A percentile compares a stretch with the other conserved stretches of the same genome.
Conservation (phyloP, 64 coral and sea anemone species). For the Montipora foliosa region DNA sequence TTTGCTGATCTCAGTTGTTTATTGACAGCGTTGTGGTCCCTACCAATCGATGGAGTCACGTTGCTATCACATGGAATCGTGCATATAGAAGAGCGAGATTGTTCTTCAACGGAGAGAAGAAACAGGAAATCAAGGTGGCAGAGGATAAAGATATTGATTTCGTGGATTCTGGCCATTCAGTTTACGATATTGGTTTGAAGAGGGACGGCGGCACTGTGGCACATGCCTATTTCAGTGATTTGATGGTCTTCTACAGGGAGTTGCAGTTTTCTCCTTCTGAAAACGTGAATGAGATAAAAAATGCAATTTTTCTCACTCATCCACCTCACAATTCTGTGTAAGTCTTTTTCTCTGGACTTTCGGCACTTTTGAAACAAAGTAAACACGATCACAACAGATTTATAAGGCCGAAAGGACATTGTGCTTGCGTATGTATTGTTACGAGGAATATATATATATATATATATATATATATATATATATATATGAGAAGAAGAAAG, state of each 20-base stretch:
- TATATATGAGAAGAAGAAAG: no score
- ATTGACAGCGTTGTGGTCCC: not conserved
- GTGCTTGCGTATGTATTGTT: no score
- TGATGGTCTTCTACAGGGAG: not conserved
- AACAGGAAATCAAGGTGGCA: not conserved
- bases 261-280: not conserved
- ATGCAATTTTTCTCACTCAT: not conserved
- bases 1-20: not conserved
- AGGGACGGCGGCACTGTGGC: not conserved
- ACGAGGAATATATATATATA: no score
- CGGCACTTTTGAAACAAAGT: no score
- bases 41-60: not conserved
- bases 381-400: no score
- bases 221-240: not conserved
- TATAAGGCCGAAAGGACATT: no score
- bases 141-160: not conserved
- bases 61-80: constrained; percentile 3
- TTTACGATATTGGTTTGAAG: constrained; percentile 25
- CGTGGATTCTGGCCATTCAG: constrained; percentile 1
- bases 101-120: not conserved
- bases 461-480: no score
- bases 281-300: not conserved
- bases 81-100: not conserved
- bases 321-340: not conserved
- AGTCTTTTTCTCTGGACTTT: not conserved